A percentile compares a stretch with the other conserved stretches of the same genome.
Evolutionary conservation across 2,113 vertebrate species (phyloP).

Genomic region (Macaca fascicularis): DNA sequence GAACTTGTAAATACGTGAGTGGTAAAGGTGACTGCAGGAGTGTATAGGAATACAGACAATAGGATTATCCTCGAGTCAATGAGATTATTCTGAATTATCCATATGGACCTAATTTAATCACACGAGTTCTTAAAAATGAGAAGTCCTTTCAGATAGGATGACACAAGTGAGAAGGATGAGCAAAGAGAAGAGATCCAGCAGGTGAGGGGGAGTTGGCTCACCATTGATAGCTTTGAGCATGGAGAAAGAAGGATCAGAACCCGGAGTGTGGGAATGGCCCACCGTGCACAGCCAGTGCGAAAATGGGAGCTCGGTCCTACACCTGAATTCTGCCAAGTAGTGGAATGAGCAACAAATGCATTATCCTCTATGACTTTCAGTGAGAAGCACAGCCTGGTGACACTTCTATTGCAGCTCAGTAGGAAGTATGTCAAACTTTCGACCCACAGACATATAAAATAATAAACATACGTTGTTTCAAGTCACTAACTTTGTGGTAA

Average conservation of each 20-base stretch:
- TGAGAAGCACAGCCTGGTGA: background rate
- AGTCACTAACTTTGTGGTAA: background rate
- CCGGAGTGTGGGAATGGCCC: no score
- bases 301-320: no score
- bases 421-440: background rate
- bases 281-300: background rate
- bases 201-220: background rate
- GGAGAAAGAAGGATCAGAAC: rapidly evolving
- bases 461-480: rapidly evolving
- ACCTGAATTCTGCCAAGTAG: background rate
- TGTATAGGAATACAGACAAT: background rate
- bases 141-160: background rate
- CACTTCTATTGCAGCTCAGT: background rate
- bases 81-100: background rate
- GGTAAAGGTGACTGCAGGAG: background rate
- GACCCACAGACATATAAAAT: background rate
- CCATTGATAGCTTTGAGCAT: background rate
- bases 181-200: background rate
- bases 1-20: background rate
- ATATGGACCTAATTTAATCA: background rate
- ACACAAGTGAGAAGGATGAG: no score
- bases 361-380: no score
- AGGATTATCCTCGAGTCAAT: background rate
- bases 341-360: background rate
- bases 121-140: background rate